These are phyloP conservation scores for Lepidurus couesii DNA, from an alignment of 1,140 invertebrate genomes.

Conservation along the genomic window DNA sequence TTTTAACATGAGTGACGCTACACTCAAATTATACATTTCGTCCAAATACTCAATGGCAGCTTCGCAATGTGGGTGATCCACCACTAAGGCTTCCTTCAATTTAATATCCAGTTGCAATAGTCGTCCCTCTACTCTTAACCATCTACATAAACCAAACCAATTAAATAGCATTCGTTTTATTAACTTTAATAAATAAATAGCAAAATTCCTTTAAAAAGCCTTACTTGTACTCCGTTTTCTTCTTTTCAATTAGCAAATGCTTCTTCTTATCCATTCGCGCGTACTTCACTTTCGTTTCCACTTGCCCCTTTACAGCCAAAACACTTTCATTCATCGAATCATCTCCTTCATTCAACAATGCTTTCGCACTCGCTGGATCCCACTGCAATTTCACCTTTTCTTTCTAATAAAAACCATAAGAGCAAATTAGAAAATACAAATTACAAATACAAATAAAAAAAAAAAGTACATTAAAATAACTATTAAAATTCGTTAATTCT, in stretches of 20 bases:
- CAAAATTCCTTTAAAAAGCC: constrained; percentile 38
- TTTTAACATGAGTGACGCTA: constrained; percentile 72
- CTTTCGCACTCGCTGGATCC: constrained; percentile 1
- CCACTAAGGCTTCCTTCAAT: constrained; percentile 60
- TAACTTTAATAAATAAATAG: not conserved
- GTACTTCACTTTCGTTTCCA: constrained; percentile 34
- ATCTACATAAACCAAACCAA: constrained; percentile 45
- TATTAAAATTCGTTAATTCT: constrained; percentile 9
- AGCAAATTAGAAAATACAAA: constrained; percentile 29
- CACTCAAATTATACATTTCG: constrained; percentile 55
- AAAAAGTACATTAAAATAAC: not conserved
- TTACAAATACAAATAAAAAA: not conserved
- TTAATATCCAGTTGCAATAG: constrained; percentile 65
- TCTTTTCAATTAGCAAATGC: constrained; percentile 43
- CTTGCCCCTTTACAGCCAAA: constrained; percentile 30
- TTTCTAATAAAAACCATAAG: constrained; percentile 30
- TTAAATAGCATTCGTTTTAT: not conserved
- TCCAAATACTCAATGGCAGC: constrained; percentile 48
- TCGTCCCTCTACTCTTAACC: constrained; percentile 61
- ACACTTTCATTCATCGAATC: constrained; percentile 28
- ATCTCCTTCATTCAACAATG: constrained; percentile 34
- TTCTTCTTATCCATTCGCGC: constrained; percentile 46
- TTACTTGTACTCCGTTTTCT: constrained; percentile 41
- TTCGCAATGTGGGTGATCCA: constrained; percentile 60
- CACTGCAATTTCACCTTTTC: constrained; percentile 23